Percentiles rank a stretch among this genome's conserved stretches.
Conservation (phyloP, 2,797 vertebrate genomes). For the Todus mexicanus region DNA sequence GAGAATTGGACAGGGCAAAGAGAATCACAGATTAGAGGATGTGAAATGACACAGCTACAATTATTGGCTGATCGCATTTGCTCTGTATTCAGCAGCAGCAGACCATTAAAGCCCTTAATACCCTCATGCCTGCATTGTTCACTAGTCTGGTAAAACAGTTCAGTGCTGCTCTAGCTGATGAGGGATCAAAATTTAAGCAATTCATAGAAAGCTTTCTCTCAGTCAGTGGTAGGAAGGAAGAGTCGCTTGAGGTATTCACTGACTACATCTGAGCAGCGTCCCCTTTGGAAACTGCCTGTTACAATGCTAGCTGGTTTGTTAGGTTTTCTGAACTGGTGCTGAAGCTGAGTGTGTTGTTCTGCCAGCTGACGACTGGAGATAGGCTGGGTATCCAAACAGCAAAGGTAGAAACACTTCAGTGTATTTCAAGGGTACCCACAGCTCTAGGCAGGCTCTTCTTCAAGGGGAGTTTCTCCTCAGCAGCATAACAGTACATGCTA, state of each 20-base stretch:
- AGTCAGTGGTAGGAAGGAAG: background rate
- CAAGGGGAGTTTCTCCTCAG: background rate
- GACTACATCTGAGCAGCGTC: background rate
- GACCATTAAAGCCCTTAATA: slow-evolving; percentile 67
- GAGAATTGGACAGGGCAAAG: background rate
- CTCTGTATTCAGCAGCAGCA: slow-evolving; percentile 42
- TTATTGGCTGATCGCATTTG: slow-evolving; percentile 1
- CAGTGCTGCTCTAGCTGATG: slow-evolving; percentile 8
- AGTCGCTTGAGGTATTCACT: background rate
- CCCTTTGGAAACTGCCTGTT: background rate
- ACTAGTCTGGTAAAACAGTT: background rate
- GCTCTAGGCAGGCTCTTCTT: background rate
- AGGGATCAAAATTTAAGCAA: background rate
- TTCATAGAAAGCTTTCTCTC: background rate
- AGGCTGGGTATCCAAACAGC: background rate
- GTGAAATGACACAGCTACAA: slow-evolving; percentile 30
- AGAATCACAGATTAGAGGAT: slow-evolving; percentile 16
- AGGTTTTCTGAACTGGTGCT: background rate
- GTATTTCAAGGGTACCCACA: background rate
- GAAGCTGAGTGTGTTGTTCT: background rate
- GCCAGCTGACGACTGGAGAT: background rate
- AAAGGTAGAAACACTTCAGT: background rate
- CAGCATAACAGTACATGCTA: background rate
- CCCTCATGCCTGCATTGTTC: background rate
- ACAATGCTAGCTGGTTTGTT: accelerated